Evolutionary conservation across 2,113 vertebrate genomes (phyloP), one percentile per base, ranked within the genome.

Genomic region (Scolopax mira): DNA sequence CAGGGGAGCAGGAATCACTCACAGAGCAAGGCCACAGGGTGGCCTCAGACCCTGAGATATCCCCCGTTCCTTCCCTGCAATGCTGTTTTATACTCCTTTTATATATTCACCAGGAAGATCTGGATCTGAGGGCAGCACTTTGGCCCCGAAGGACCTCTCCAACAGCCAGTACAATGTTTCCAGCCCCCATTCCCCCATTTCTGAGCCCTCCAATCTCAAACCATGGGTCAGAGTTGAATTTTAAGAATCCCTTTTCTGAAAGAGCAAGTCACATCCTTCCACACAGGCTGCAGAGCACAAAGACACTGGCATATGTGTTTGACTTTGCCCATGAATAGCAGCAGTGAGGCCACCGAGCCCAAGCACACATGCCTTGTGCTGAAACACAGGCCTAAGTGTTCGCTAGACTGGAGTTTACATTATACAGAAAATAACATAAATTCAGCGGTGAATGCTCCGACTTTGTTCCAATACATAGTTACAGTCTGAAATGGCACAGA

Each of bases 321-420:
- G 80, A 70, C 73, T 91, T 74, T 88, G 79, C 72, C 74, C 17
- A 4, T 79, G 93, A 96, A 94, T 91, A 83, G 87, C 72, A 44
- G 79, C 69, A 58, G 82, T 93, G 89, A 95, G 51, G 89, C 77
- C n/a, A 23, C 35, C 0, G 3, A 67, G 74, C 65, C 60, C 0
- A 0, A 78, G 67, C 60, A 54, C 62, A 30, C 66, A 54, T 5
- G 79, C 71, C 72, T 41, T 65, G n/a, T 3, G 0, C 12, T 67
- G 51, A 83, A 86, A 95, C 83, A 93, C 73, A 87, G 57, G 57
- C 69, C 42, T 7, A 22, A 83, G 74, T 91, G 71, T 95, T 96
- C 79, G 60, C 87, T 62, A 17, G 71, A 18, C 66, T 58, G 71
- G 22, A 61, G 62, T 79, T 73, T 75, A 79, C 19, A 4, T 51